A percentile compares a stretch with the other conserved stretches of the same genome.
Conservation (phyloP, 2,888 invertebrate species). For the Tiliacea aurago region DNA sequence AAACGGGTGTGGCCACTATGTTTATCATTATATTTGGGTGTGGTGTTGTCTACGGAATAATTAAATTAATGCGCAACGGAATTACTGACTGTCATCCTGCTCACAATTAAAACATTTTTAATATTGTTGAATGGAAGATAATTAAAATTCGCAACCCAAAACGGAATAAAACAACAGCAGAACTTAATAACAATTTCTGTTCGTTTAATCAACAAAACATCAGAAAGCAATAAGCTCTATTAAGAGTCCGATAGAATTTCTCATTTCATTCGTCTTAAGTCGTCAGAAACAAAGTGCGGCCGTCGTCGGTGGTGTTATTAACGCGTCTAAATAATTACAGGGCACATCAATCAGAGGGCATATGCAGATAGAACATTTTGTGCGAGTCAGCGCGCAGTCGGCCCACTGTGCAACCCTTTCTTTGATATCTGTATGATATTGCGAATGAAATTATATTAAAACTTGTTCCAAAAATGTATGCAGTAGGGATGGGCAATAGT, state of each 20-base stretch:
- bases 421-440: conserved; percentile 89
- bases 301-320: conserved; percentile 90
- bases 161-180: conserved; percentile 71
- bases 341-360: conserved; percentile 90
- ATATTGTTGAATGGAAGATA: conserved; percentile 55
- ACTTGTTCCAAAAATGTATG: conserved; percentile 74
- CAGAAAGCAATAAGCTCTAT: conserved; percentile 88
- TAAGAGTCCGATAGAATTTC: conserved; percentile 89
- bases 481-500: conserved; percentile 72
- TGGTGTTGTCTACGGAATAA: conserved; percentile 78
- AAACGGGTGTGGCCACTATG: conserved; percentile 83
- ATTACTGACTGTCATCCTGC: conserved; percentile 61
- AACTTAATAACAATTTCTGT: conserved; percentile 81
- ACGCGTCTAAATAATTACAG: conserved; percentile 91
- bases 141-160: conserved; percentile 79
- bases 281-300: conserved; percentile 90
- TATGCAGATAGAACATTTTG: conserved; percentile 89
- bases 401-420: conserved; percentile 89
- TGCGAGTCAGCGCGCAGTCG: conserved; percentile 88
- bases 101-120: conserved; percentile 49
- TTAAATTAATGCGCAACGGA: conserved; percentile 72
- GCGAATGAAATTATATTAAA: conserved; percentile 86
- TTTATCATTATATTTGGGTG: conserved; percentile 85
- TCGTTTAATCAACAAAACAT: conserved; percentile 89
- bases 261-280: conserved; percentile 90